These are phyloP conservation scores for Leucoma salicis DNA, from an alignment of 2,888 invertebrate species.

Conservation along the genomic window DNA sequence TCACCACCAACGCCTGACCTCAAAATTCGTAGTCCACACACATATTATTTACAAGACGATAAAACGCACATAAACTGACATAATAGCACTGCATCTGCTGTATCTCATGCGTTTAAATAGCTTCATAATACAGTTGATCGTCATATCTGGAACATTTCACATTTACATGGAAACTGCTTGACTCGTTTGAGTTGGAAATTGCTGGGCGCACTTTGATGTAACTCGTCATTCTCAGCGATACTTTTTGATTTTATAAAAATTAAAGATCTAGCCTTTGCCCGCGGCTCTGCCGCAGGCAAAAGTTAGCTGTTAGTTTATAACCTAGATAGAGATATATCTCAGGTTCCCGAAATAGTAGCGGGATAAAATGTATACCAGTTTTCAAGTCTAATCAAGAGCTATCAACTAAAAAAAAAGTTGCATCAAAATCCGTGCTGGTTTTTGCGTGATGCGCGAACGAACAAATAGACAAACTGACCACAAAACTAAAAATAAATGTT, in stretches of 20 bases:
- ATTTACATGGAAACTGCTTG: constrained; percentile 21
- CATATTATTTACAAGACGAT: constrained; percentile 21
- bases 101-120: constrained; percentile 31
- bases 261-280: too few species aligned
- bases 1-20: neutral
- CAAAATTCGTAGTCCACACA: constrained; percentile 4
- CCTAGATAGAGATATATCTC: too few species aligned
- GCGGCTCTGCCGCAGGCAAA: too few species aligned
- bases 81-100: constrained; percentile 29
- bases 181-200: constrained; percentile 16
- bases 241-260: neutral
- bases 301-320: too few species aligned
- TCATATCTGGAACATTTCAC: constrained; percentile 29
- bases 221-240: neutral
- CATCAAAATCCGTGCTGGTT: too few species aligned
- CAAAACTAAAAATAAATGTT: too few species aligned
- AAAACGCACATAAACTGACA: constrained; percentile 32
- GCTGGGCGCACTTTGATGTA: constrained; percentile 20
- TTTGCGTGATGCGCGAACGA: too few species aligned
- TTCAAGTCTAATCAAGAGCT: too few species aligned
- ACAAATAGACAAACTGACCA: too few species aligned
- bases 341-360: too few species aligned
- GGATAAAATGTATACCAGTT: too few species aligned
- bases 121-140: constrained; percentile 31
- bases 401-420: too few species aligned